Evolutionary conservation across 2,797 vertebrate genomes (phyloP).

Genomic region (Momotus momota): DNA sequence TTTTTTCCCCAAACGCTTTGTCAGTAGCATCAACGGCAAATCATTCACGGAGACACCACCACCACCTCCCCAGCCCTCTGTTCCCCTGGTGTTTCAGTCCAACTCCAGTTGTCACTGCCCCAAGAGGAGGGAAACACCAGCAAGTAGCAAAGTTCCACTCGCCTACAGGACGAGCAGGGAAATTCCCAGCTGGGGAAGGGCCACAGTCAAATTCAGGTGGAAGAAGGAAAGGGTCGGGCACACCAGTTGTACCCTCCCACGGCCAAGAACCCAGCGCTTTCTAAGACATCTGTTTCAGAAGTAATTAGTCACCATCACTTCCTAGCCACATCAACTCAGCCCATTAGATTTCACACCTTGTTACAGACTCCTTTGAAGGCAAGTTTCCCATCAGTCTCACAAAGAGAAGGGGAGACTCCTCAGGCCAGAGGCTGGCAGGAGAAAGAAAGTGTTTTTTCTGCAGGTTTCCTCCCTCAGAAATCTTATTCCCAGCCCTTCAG

Average conservation of each 20-base stretch:
- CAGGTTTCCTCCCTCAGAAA: neutral
- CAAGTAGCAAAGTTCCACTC: neutral
- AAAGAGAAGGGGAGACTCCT: neutral
- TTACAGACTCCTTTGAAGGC: neutral
- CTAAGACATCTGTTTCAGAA: rapidly evolving
- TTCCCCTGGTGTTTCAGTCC: neutral
- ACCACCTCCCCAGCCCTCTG: neutral
- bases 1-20: neutral
- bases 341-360: neutral
- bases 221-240: neutral
- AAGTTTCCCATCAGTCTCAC: neutral
- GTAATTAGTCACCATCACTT: neutral
- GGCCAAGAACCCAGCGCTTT: neutral
- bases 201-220: neutral
- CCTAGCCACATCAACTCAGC: neutral
- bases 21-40: neutral
- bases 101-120: rapidly evolving
- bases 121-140: neutral
- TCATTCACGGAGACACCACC: neutral
- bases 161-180: neutral
- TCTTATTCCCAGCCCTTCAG: neutral
- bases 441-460: neutral
- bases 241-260: neutral
- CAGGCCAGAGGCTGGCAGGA: neutral
- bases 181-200: rapidly evolving